phyloP scores from a whole-genome alignment of 2,113 vertebrate species.

The Epinephelus moara region DNA sequence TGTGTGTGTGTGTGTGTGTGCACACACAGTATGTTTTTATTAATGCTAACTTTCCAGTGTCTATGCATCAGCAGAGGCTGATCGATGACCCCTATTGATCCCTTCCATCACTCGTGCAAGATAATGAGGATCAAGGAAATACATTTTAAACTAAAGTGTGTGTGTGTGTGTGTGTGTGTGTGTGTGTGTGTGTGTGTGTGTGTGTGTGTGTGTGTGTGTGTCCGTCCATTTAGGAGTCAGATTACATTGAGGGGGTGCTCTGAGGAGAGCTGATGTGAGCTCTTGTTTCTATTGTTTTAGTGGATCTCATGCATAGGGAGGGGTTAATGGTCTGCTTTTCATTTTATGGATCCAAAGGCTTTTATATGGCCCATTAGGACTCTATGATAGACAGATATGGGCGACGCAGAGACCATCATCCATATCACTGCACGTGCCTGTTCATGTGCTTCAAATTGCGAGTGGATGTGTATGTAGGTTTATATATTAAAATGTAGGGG shows the following conservation, averaged over 20 bases:
- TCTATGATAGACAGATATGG: slow-evolving; percentile 47
- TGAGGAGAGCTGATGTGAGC: slow-evolving; percentile 51
- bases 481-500: no score
- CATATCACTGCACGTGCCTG: background rate
- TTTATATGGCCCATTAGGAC: slow-evolving; percentile 75
- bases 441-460: background rate
- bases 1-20: background rate
- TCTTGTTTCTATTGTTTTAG: slow-evolving; percentile 62
- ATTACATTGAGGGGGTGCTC: slow-evolving; percentile 57
- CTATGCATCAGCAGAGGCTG: slow-evolving; percentile 20
- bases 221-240: slow-evolving; percentile 63
- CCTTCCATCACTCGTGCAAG: slow-evolving; percentile 18
- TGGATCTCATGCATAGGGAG: slow-evolving; percentile 27
- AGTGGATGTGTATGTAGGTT: slow-evolving; percentile 1
- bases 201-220: background rate
- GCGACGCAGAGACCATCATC: slow-evolving; percentile 20
- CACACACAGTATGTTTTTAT: slow-evolving; percentile 8
- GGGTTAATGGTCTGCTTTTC: slow-evolving; percentile 67
- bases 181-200: background rate
- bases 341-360: slow-evolving; percentile 78
- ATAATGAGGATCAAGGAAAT: slow-evolving; percentile 32
- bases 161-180: slow-evolving; percentile 2
- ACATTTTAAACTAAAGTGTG: slow-evolving; percentile 34
- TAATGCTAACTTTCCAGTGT: slow-evolving; percentile 10
- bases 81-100: slow-evolving; percentile 47